Evolutionary conservation across 2,888 invertebrate species (phyloP).

Genomic region (Aromia moschata): DNA sequence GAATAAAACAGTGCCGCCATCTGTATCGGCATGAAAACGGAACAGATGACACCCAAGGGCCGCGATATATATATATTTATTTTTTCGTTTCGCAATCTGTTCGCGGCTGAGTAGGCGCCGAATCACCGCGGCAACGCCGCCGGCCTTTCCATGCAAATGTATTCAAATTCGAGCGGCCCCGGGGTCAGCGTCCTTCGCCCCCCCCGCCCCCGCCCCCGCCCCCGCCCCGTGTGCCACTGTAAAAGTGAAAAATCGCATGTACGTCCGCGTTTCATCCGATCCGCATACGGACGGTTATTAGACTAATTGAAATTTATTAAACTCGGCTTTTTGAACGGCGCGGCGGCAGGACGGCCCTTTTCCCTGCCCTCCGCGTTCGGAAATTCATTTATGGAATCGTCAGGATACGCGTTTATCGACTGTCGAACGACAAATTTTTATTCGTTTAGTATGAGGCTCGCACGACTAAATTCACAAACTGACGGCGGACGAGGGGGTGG

Average conservation of each 20-base stretch:
- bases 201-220: constrained; percentile 4
- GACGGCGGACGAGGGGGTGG: no score
- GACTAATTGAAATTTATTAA: constrained; percentile 21
- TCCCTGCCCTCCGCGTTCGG: neutral
- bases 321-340: neutral
- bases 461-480: no score
- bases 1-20: neutral
- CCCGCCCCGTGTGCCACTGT: constrained; percentile 20
- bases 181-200: constrained; percentile 21
- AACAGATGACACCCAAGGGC: constrained; percentile 17
- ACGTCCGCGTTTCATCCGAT: constrained; percentile 15
- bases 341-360: neutral
- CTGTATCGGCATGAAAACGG: constrained; percentile 2
- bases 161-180: constrained; percentile 22
- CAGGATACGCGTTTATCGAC: neutral
- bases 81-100: constrained; percentile 23
- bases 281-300: constrained; percentile 11
- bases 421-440: no score
- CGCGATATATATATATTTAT: constrained; percentile 16
- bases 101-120: constrained; percentile 22
- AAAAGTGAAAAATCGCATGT: constrained; percentile 19
- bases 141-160: constrained; percentile 26
- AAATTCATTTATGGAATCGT: neutral
- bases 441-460: no score
- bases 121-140: constrained; percentile 18